phyloP scores from a whole-genome alignment of 64 coral and sea anemone species.

The Stylophora pistillata region DNA sequence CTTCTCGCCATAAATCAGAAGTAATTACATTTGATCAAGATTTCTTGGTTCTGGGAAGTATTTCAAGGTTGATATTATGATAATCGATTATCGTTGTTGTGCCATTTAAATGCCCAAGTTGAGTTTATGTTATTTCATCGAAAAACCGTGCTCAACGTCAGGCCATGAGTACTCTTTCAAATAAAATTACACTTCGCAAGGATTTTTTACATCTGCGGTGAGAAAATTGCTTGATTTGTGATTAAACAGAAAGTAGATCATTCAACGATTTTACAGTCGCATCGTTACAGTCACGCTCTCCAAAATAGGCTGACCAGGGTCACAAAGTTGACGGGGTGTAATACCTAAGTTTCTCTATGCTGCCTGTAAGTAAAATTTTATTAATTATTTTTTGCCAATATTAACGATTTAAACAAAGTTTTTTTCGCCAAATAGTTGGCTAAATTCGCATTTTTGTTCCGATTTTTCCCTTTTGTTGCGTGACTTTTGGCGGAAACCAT shows the following conservation, averaged over 20 bases:
- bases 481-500: not conserved
- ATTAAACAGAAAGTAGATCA: not conserved
- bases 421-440: not conserved
- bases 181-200: not conserved
- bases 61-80: constrained; percentile 8
- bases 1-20: not conserved
- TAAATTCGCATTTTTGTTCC: not conserved
- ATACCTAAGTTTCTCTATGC: not conserved
- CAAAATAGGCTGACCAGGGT: not conserved
- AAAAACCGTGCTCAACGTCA: not conserved
- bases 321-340: too few relatives aligned
- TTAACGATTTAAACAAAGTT: not conserved
- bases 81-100: not conserved
- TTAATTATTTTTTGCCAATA: not conserved
- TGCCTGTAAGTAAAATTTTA: not conserved
- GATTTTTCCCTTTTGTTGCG: not conserved
- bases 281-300: not conserved
- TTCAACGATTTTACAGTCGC: not conserved
- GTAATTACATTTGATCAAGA: not conserved
- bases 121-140: not conserved
- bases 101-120: not conserved
- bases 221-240: not conserved
- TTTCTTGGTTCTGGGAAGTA: not conserved
- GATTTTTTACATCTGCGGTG: not conserved
- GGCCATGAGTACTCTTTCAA: not conserved